Evolutionary conservation across 2,113 vertebrate genomes (phyloP), one percentile per base, ranked within the genome.

Genomic region (Eonycteris spelaea): DNA sequence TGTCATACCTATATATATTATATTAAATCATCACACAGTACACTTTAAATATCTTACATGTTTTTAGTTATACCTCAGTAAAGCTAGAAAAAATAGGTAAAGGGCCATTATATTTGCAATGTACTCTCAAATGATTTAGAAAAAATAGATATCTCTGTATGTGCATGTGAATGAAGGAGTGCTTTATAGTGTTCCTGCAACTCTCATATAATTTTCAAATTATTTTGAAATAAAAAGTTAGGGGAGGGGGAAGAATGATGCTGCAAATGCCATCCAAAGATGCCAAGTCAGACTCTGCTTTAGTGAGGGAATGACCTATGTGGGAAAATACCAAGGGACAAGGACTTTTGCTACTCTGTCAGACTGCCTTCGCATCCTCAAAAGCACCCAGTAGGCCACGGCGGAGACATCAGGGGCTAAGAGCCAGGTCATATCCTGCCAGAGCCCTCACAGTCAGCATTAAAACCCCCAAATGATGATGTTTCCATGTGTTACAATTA

Each of bases 1-100:
- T 73, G 5, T 77, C 40, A 1, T 51, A 7, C 70, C 15, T 10
- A 19, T 1, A 2, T 14, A 0, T 33, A 40, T 57, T 14, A 0
- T 38, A 48, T 57, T 35, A 48, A 22, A 7, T 51, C 26, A 26
- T 51, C 68, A 73, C 48, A 4, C 12, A 38, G 68, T 22, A 16
- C 68, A 21, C 40, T 48, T 65, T 33, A 92, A 43, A 43, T 51
- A 26, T 38, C 18, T 67, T 33, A 35, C 2, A 5, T 12, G 33
- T 51, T 61, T 84, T 68, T 59, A 30, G 1, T n/a, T 68, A n/a
- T 16, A 35, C 33, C 55, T 63, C 21, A 30, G 1, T 63, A 45
- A 43, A 80, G 67, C 45, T 74, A 30, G 22, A 6, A 22, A 22
- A 22, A 28, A 55, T 21, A 79, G 22, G 30, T 65, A 61, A 78